phyloP scores from a whole-genome alignment of 1,140 invertebrate genomes.

The Nebria ingens region DNA sequence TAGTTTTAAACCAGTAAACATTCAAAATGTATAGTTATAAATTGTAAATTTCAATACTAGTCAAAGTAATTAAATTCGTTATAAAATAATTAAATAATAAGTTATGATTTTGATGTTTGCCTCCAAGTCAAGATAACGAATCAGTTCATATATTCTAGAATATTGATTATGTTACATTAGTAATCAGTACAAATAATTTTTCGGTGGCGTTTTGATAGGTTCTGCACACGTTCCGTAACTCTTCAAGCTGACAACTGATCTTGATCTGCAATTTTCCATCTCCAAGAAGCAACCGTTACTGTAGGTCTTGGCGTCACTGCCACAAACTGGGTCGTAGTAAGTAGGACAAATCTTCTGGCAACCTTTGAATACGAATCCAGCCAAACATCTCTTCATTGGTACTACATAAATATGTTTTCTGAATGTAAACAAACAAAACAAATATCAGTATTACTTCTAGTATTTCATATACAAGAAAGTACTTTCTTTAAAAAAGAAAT shows the following conservation, averaged over 20 bases:
- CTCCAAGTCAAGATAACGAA: too few relatives aligned
- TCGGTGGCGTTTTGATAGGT: constrained; percentile 49
- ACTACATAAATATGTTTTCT: constrained; percentile 82
- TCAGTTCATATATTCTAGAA: too few relatives aligned
- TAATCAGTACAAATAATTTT: constrained; percentile 55
- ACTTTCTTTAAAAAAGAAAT: constrained; percentile 3
- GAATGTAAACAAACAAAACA: constrained; percentile 28
- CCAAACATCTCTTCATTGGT: constrained; percentile 70
- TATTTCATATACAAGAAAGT: neutral
- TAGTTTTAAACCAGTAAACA: neutral
- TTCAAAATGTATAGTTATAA: neutral
- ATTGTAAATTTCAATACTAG: neutral
- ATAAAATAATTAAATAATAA: too few relatives aligned
- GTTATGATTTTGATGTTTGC: too few relatives aligned
- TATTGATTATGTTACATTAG: too few relatives aligned
- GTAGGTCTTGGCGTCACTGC: constrained; percentile 80
- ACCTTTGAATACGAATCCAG: constrained; percentile 72
- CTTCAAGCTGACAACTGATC: constrained; percentile 51
- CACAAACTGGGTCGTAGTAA: constrained; percentile 82
- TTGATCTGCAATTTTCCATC: constrained; percentile 77
- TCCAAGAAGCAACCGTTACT: constrained; percentile 86
- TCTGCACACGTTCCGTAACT: constrained; percentile 60
- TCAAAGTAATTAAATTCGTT: too few relatives aligned
- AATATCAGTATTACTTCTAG: neutral
- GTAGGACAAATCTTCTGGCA: constrained; percentile 76